phyloP scores from a whole-genome alignment of 2,888 invertebrate species.

The Drosophila imparisetae region DNA sequence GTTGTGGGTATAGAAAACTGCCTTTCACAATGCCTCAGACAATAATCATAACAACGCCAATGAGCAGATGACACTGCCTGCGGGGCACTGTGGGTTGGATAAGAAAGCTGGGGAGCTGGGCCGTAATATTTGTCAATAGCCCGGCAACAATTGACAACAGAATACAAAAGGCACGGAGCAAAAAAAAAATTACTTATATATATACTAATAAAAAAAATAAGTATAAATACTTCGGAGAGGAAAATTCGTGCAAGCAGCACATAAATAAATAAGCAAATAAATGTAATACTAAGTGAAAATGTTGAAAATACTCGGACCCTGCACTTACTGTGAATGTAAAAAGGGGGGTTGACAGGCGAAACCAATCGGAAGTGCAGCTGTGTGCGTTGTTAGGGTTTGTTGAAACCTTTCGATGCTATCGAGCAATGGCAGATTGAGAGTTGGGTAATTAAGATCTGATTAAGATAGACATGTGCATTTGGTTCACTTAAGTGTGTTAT shows the following conservation, averaged over 20 bases:
- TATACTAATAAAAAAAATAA: slow-evolving; percentile 11
- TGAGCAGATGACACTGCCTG: slow-evolving; percentile 37
- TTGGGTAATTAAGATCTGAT: slow-evolving; percentile 59
- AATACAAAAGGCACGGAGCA: slow-evolving; percentile 34
- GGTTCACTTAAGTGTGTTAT: slow-evolving; percentile 17
- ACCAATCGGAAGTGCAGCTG: slow-evolving; percentile 41
- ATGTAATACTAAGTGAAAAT: slow-evolving; percentile 74
- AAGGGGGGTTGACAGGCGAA: slow-evolving; percentile 17
- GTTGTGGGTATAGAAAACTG: slow-evolving; percentile 72
- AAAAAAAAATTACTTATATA: background rate
- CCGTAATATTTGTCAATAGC: slow-evolving; percentile 74
- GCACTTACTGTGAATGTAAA: background rate
- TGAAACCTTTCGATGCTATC: background rate
- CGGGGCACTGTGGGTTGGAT: slow-evolving; percentile 8
- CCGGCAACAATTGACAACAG: slow-evolving; percentile 70
- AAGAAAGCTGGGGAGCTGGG: background rate
- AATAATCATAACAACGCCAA: slow-evolving; percentile 74
- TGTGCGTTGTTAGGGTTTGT: slow-evolving; percentile 11
- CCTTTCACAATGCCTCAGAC: slow-evolving; percentile 63
- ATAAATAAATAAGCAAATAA: slow-evolving; percentile 72
- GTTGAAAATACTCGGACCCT: slow-evolving; percentile 25
- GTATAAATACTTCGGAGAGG: slow-evolving; percentile 12
- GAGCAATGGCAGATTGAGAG: slow-evolving; percentile 15
- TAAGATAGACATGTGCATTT: slow-evolving; percentile 31
- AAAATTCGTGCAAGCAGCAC: slow-evolving; percentile 44